Percentiles rank a stretch among this genome's conserved stretches.
phyloP scores from a whole-genome alignment of 2,797 vertebrate genomes.

The Crenichthys baileyi region DNA sequence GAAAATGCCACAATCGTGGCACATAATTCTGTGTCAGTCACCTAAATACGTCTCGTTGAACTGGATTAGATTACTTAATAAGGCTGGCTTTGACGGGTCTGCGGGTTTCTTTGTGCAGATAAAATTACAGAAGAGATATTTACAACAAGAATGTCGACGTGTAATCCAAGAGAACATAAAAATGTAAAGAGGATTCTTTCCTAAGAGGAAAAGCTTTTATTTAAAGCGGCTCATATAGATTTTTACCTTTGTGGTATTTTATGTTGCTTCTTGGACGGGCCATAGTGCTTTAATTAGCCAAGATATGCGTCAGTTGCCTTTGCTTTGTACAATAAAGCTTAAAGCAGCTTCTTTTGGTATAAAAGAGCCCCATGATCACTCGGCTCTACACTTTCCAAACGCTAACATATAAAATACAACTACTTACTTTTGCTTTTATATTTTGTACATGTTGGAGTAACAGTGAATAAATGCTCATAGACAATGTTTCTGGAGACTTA shows the following conservation, averaged over 20 bases:
- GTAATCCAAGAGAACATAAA: neutral
- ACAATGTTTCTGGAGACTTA: neutral
- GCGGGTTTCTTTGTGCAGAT: conserved; percentile 13
- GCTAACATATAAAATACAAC: neutral
- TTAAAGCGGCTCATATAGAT: neutral
- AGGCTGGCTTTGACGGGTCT: conserved; percentile 8
- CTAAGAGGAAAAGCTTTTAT: neutral
- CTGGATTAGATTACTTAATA: neutral
- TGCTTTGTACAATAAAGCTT: neutral
- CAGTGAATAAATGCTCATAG: neutral
- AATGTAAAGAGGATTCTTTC: neutral
- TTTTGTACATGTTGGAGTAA: neutral
- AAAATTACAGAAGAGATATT: conserved; percentile 5
- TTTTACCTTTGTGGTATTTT: conserved; percentile 8
- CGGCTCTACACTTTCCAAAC: neutral
- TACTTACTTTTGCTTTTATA: too few species aligned
- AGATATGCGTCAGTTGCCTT: neutral
- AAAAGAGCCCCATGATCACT: neutral
- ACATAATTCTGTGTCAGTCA: neutral
- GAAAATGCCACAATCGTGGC: neutral
- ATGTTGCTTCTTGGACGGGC: neutral
- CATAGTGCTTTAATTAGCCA: conserved; percentile 11
- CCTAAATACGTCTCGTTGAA: conserved; percentile 12
- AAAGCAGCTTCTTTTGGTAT: neutral
- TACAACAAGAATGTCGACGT: neutral